Conservation (phyloP, 2,888 invertebrate genomes). For the Unio delphinus region DNA sequence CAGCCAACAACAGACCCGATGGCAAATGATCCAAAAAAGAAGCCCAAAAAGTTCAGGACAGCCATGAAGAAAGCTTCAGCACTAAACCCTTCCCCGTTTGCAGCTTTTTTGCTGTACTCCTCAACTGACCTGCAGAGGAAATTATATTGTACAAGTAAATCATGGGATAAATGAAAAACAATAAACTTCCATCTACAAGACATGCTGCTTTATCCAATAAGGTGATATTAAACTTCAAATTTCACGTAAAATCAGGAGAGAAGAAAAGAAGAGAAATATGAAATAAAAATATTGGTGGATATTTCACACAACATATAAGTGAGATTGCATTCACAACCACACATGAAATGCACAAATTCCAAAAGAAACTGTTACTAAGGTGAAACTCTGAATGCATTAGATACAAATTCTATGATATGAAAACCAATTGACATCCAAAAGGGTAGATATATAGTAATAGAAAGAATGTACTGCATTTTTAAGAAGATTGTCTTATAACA, state of each 20-base stretch:
- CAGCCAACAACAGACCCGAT: slow-evolving; percentile 96
- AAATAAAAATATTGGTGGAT: not conserved
- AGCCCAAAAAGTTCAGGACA: slow-evolving; percentile 89
- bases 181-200: not conserved
- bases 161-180: not conserved
- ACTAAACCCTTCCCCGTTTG: slow-evolving; percentile 70
- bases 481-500: too few species aligned
- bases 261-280: not conserved
- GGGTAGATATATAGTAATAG: too few species aligned
- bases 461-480: too few species aligned
- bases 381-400: too few species aligned
- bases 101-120: slow-evolving; percentile 46
- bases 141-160: not conserved
- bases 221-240: too few species aligned
- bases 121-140: slow-evolving; percentile 57
- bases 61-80: slow-evolving; percentile 89
- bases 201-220: too few species aligned
- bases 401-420: too few species aligned
- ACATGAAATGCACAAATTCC: too few species aligned
- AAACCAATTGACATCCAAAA: too few species aligned
- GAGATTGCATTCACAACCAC: too few species aligned
- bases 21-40: slow-evolving; percentile 91
- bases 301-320: too few species aligned
- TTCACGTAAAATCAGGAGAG: not conserved
- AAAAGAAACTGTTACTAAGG: too few species aligned